Base-by-base conservation (phyloP, 1,140 invertebrate genomes). In the Andricus grossulariae region DNA sequence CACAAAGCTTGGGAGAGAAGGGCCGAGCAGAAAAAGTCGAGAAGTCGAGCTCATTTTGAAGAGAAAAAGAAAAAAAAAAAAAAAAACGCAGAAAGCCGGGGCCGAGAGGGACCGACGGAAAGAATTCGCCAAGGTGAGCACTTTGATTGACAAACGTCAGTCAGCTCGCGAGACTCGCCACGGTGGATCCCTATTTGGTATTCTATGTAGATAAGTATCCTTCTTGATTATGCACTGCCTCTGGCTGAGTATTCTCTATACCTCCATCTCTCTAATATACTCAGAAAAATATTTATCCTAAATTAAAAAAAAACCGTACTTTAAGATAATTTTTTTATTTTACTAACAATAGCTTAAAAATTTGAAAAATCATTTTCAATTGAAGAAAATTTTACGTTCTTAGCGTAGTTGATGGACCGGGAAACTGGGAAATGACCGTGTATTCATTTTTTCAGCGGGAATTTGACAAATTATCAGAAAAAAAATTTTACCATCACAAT, bases 141-240 rank as follows among this genome's bases (percentile, higher is more conserved):
- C 89, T 90, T 90, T 89, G 89, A 90, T 90, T 90, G 89, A 90
- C 89, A 90, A 90, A 89, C 88, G 89, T 90, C 89, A 90, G 86
- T 89, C 89, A 89, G 81, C 78, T 78, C 84, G 75, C 60, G 82
- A 79, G 84, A 82, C 86, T 88, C 82, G 83, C 82, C 84, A 86
- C 72, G 80, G 83, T 84, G 84, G 81, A 83, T 86, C 84, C 83
- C 85, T 88, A 88, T 89, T 90, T 90, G 88, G 89, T 90, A 90
- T 90, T 87, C 88, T 81, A 88, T 87, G 89, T 90, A 90, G 88
- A 90, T 88, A 88, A 88, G 87, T 89, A 90, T 88, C 87, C 87
- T 88, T 75, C 73, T 6, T 74, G 77, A 83, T 83, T 81, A 83
- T 83, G 77, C 79, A 77, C 82, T 66, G 76, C 79, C 79, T 83